Conservation (phyloP, 37 sponge, comb jelly and placozoan species). For the Halisarca cf. caerulea region DNA sequence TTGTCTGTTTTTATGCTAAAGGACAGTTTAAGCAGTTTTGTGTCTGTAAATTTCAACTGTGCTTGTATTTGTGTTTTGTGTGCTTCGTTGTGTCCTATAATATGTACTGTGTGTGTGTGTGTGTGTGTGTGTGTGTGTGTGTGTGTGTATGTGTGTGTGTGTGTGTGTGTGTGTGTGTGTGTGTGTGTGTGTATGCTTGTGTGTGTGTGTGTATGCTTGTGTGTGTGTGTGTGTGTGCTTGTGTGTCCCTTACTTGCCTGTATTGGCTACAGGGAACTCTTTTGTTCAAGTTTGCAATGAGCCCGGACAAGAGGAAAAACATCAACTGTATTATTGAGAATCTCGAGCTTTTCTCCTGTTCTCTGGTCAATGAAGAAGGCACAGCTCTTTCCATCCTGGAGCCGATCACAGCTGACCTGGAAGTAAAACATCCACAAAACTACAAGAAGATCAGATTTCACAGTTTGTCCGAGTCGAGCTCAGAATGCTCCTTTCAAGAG, state of each 20-base stretch:
- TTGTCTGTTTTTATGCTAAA: no score
- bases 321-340: conserved; percentile 56
- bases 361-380: conserved; percentile 81
- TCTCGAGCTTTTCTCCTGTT: conserved; percentile 95
- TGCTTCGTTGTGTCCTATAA: no score
- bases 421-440: conserved; percentile 55
- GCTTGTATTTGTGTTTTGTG: no score
- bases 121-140: neutral
- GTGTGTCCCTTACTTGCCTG: neutral
- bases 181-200: no score
- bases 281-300: conserved; percentile 41
- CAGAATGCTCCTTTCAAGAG: neutral
- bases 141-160: neutral
- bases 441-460: no score
- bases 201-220: no score
- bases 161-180: conserved; percentile 18
- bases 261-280: conserved; percentile 46
- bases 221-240: no score
- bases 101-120: no score
- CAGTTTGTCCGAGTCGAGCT: no score
- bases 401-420: conserved; percentile 75
- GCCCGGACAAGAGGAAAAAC: conserved; percentile 17
- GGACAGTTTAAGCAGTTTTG: no score
- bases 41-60: no score
- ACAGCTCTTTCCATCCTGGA: conserved; percentile 97